Base-by-base conservation (phyloP, 2,797 vertebrate species). In the Gadopsis marmoratus region DNA sequence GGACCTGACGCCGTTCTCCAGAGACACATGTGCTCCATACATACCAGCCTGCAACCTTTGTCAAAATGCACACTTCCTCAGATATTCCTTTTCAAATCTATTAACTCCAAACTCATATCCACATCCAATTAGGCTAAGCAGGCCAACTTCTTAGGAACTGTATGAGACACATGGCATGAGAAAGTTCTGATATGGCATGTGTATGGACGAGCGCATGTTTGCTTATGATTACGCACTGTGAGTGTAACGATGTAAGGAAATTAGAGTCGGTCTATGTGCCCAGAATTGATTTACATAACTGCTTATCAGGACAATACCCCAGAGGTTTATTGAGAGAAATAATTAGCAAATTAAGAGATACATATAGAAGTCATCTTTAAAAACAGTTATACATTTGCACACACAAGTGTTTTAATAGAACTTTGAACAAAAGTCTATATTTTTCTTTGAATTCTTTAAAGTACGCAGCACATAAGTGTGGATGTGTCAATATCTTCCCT, bases 21-120 rank as follows among this genome's bases (percentile, higher is more conserved):
- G 94, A 93, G 94, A 92, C 86, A 72, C 85, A 68, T 83, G 80
- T 84, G 69, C 88, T 92, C 89, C 76, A 88, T 92, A 84, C 88
- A 87, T 86, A 82, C 89, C 76, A 73, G 85, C 62, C 84, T 71
- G 83, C 84, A 88, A 91, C 86, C 92, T 94, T 93, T 94, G 92
- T 94, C 91, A 92, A 92, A 93, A 93, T 90, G 85, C 89, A 91
- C 87, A 91, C 89, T 89, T 92, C 92, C 92, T 95, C 92, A 93
- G 86, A 92, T 94, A 95, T 95, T 94, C 94, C 90, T 94, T 95
- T 95, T 95, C 92, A 95, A 94, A 94, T 94, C 91, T 86, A 94
- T 95, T 95, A 94, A 94, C 87, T 86, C 88, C 86, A 93, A 94
- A 94, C 76, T 86, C 86, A 90, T 86, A 92, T 90, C 84, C 85